Evolutionary conservation across 2,797 vertebrate genomes (phyloP).

Genomic region (Coluber constrictor): DNA sequence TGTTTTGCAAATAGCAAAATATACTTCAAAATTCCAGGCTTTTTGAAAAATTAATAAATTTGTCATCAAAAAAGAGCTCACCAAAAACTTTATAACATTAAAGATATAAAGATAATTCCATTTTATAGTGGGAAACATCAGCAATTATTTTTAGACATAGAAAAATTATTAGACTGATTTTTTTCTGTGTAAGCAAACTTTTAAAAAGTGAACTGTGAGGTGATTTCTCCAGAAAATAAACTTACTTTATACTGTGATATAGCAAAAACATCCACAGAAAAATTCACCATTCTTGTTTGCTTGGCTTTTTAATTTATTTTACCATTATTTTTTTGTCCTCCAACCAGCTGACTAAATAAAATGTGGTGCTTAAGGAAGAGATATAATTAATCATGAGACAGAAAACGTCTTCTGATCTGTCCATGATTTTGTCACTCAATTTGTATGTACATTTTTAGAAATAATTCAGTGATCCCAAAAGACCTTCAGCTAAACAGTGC

Average conservation of each 20-base stretch:
- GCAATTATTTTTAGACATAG: background rate
- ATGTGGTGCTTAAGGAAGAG: background rate
- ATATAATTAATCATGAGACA: background rate
- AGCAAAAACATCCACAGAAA: background rate
- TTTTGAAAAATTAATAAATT: background rate
- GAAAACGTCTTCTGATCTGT: background rate
- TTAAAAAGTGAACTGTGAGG: background rate
- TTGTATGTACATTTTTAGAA: conserved; percentile 18
- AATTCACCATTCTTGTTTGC: background rate
- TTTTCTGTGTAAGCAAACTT: background rate
- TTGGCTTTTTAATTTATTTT: background rate
- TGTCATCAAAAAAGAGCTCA: background rate
- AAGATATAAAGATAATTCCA: background rate
- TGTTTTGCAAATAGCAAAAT: background rate
- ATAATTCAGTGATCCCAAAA: background rate
- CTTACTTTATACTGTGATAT: no score
- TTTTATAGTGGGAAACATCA: background rate
- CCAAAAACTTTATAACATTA: background rate
- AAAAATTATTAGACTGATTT: background rate
- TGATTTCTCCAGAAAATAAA: background rate
- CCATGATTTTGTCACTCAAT: background rate
- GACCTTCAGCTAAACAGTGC: background rate
- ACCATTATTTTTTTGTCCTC: background rate
- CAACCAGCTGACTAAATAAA: conserved; percentile 1
- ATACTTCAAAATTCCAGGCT: background rate